These are phyloP conservation scores for Dufourea novaeangliae DNA, from an alignment of 1,140 invertebrate genomes.

Conservation along the genomic window DNA sequence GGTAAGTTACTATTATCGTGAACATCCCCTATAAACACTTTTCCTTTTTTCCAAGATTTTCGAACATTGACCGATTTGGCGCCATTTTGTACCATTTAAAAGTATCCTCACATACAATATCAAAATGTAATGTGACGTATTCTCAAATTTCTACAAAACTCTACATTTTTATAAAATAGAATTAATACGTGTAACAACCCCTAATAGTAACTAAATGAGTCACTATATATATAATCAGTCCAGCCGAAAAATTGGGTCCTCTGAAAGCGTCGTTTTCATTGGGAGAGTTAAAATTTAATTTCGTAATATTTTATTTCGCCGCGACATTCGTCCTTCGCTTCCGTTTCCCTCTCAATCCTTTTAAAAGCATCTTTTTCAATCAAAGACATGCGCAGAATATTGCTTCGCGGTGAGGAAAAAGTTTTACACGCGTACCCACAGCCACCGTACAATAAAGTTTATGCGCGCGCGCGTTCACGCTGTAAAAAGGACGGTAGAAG, in stretches of 20 bases:
- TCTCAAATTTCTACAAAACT: neutral
- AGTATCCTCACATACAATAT: no score
- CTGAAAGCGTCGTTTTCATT: neutral
- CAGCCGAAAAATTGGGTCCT: neutral
- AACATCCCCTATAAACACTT: neutral
- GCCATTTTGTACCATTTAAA: no score
- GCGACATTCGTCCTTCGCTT: neutral
- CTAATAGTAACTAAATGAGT: no score
- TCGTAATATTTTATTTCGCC: neutral
- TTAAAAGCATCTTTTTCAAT: neutral
- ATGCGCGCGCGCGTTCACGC: neutral
- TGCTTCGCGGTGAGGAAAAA: neutral
- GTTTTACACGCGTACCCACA: neutral
- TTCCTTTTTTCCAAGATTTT: no score
- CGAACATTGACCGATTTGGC: neutral
- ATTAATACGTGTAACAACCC: neutral
- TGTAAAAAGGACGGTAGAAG: neutral
- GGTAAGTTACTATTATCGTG: conserved; percentile 62
- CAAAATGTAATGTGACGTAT: no score
- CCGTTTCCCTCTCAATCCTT: neutral
- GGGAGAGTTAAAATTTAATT: neutral
- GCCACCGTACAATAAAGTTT: neutral
- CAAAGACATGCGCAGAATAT: neutral
- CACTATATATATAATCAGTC: no score
- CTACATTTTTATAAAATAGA: neutral